A percentile compares a stretch with the other conserved stretches of the same genome.
Evolutionary conservation across 1,140 invertebrate species (phyloP).

Genomic region (Bombus balteatus): DNA sequence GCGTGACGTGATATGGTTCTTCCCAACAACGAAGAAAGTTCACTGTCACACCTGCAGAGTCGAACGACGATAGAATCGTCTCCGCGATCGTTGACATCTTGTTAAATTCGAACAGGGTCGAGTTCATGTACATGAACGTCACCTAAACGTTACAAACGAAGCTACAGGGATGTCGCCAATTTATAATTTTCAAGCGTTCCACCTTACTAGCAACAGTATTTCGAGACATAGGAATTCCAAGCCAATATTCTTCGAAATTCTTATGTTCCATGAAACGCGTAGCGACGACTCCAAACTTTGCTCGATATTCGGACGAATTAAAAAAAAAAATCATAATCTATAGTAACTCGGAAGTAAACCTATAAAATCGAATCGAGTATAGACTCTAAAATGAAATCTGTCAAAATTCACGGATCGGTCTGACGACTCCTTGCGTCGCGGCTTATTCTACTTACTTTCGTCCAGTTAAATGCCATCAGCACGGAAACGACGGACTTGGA

Average conservation of each 20-base stretch:
- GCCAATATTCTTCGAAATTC: background rate
- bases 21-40: conserved; percentile 87
- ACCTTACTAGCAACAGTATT: too few relatives aligned
- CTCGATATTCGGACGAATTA: too few relatives aligned
- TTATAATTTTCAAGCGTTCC: background rate
- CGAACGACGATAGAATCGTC: conserved; percentile 88
- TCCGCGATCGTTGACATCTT: conserved; percentile 85
- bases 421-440: background rate
- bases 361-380: background rate
- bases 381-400: fast-evolving
- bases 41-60: conserved; percentile 87
- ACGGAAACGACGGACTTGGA: conserved; percentile 94
- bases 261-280: too few relatives aligned
- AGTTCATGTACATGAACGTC: conserved; percentile 89
- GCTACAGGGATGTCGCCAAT: background rate
- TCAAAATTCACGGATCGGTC: background rate
- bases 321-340: too few relatives aligned
- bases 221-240: background rate
- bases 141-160: conserved; percentile 81
- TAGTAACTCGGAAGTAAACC: background rate
- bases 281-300: too few relatives aligned
- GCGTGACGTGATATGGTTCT: conserved; percentile 86
- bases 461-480: conserved; percentile 91
- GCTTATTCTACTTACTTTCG: conserved; percentile 85
- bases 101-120: conserved; percentile 87